Percentiles rank a stretch among this genome's conserved stretches.
Conservation (phyloP, 2,888 invertebrate genomes). For the Plagodis dolabraria region DNA sequence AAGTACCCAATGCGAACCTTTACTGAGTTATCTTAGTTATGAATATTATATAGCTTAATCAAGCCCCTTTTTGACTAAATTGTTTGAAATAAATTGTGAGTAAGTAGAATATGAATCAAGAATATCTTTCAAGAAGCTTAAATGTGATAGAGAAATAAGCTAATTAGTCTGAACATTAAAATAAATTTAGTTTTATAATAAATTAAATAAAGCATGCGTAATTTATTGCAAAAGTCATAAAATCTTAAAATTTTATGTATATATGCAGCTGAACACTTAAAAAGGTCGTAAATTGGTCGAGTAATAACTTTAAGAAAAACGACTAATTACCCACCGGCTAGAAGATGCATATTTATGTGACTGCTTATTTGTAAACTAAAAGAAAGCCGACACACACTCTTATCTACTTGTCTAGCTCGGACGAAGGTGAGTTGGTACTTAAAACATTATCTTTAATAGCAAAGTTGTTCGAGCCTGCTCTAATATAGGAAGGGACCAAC, state of each 20-base stretch:
- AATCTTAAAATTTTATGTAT: conserved; percentile 9
- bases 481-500: not conserved
- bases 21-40: too few relatives aligned
- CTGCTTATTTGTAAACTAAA: conserved; percentile 1
- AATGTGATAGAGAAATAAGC: too few relatives aligned
- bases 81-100: too few relatives aligned
- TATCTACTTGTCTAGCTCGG: too few relatives aligned
- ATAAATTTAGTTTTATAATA: not conserved
- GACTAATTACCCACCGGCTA: conserved; percentile 1
- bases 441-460: too few relatives aligned
- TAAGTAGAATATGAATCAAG: too few relatives aligned
- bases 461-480: not conserved
- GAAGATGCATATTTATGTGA: not conserved
- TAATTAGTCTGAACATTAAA: too few relatives aligned
- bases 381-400: not conserved
- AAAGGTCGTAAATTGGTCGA: conserved; percentile 1
- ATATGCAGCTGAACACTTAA: conserved; percentile 1
- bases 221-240: conserved; percentile 13
- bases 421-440: too few relatives aligned
- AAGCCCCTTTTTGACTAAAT: too few relatives aligned
- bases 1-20: too few relatives aligned
- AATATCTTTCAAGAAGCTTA: too few relatives aligned
- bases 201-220: not conserved
- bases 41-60: too few relatives aligned
- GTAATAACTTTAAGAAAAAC: conserved; percentile 1